Conservation (phyloP, 2,888 invertebrate genomes). For the Sphaerophoria rueppellii region DNA sequence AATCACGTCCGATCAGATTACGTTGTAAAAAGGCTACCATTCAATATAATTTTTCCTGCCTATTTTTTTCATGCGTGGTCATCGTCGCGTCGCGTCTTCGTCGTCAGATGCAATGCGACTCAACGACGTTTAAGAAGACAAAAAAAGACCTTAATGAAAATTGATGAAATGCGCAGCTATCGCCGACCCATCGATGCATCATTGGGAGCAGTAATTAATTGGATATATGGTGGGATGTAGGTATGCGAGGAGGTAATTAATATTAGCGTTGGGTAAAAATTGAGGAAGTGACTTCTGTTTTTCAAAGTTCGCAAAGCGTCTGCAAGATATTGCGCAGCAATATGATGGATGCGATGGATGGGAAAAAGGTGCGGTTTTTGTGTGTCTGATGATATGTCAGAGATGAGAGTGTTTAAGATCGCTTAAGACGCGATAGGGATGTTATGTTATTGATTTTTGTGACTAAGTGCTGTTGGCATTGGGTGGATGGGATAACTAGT, state of each 20-base stretch:
- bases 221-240: constrained; percentile 54
- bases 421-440: constrained; percentile 13
- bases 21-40: constrained; percentile 43
- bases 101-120: too few relatives aligned
- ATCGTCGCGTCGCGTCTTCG: not conserved
- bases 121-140: constrained; percentile 14
- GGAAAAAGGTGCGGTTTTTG: constrained; percentile 13
- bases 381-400: constrained; percentile 2
- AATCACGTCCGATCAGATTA: constrained; percentile 63
- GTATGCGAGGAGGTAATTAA: constrained; percentile 72
- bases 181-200: constrained; percentile 68
- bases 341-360: not conserved
- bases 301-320: too few relatives aligned
- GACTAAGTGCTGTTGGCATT: constrained; percentile 49
- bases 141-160: constrained; percentile 69
- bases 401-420: constrained; percentile 28
- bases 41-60: constrained; percentile 32
- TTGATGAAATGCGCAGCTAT: constrained; percentile 71
- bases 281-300: constrained; percentile 73
- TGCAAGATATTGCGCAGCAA: too few relatives aligned
- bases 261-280: constrained; percentile 62
- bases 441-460: constrained; percentile 28
- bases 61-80: not conserved
- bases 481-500: not conserved
- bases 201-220: constrained; percentile 68